Evolutionary conservation across 2,113 vertebrate species (phyloP), one percentile per base, ranked within the genome.

Genomic region (Pluvialis apricaria): DNA sequence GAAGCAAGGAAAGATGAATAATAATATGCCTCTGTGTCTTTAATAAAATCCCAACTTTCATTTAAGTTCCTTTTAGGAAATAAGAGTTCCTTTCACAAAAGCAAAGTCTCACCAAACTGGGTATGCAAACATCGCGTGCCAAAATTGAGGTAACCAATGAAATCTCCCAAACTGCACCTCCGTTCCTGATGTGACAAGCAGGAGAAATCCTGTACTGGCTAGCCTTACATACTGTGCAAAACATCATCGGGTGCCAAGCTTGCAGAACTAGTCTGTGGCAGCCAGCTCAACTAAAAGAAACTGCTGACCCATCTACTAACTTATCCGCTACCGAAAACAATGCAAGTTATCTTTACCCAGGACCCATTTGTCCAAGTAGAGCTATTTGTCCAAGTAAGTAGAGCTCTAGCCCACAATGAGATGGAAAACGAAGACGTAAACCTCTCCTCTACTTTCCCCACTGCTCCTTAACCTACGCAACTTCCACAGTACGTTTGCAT

Each of bases 21-120:
- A 96, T 86, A 95, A 94, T 88, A 96, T 94, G 88, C 94, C 92
- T 97, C 84, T 96, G 97, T 97, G 92, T 97, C 96, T 96, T 97
- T 95, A 95, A 96, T 95, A 96, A 96, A 97, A 96, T 88, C 94
- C 93, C 94, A 97, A 96, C 57, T 97, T 92, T 80, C 61, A 94
- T 52, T 93, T 94, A 88, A 95, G 80, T 88, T 96, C 89, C 96
- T 97, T 87, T 97, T 76, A 96, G 91, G 87, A 94, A 96, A 94
- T 79, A 31, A 54, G 85, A 96, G 24, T 88, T 82, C 65, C 81
- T 93, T 73, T 65, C 87, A 72, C 69, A 58, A 92, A 79, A 25
- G 40, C 61, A 64, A 81, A 69, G 72, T 58, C 69, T 80, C 40
- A 11, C 52, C 90, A 68, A 66, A 40, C 75, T 79, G 61, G 42